Base-by-base conservation (phyloP, 2,888 invertebrate species). In the Ochlodes sylvanus region DNA sequence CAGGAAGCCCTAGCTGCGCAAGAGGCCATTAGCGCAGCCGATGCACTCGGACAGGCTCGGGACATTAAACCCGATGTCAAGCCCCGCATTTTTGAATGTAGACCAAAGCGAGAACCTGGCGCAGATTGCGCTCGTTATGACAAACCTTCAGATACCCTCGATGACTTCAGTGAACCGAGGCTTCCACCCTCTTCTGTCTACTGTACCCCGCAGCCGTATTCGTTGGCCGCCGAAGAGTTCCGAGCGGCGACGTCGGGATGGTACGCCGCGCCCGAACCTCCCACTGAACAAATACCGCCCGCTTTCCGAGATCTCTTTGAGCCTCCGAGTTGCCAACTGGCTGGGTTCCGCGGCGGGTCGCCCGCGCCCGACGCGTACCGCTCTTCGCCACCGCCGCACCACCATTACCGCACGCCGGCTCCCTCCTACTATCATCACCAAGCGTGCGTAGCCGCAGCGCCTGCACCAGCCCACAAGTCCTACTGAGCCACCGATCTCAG, bases 91-190 rank as follows among this genome's bases (percentile, higher is more conserved):
- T 89, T 95, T 68, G 95, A 94, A 79, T 95, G 95, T 81, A 94
- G 96, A 77, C 96, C 96, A 0, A 96, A 96, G 81, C 89, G 96
- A n/a, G 96, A 96, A 79, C 96, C 96, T 0, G 94, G 94, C 50
- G 94, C 94, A 7, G 96, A 96, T 72, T 93, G 93, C 74, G 88
- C 88, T 44, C 85, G 93, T 66, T 94, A 94, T 61, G 94, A 94
- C 60, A 94, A 94, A 55, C 83, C 90, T 2, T 83, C 87, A 32
- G 91, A 90, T 62, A 79, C 85, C 12, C 83, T 89, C 54, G 90
- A 90, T 66, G 90, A 91, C 50, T 94, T 94, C 70, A 92, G 93
- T 71, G 94, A 94, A 87, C 83, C 90, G n/a, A 86, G 91, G 70
- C 87, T 94, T 81, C 94, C 94, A 69, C 90, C 94, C 9, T 94